Evolutionary conservation across 2,888 invertebrate species (phyloP).

Genomic region (Pemphredon lugubris): DNA sequence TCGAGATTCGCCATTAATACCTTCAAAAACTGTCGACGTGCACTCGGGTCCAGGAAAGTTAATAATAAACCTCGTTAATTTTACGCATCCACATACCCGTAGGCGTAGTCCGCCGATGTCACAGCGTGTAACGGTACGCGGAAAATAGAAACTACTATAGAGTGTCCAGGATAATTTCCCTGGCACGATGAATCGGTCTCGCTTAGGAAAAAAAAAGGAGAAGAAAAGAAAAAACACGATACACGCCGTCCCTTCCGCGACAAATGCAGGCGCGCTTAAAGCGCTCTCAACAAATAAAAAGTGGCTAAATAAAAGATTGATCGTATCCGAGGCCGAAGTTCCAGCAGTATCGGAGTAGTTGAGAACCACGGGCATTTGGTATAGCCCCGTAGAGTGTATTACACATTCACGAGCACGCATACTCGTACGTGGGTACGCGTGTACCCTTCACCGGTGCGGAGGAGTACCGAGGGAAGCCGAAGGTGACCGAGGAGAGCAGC

Average conservation of each 20-base stretch:
- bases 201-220: no score
- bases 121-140: slow-evolving; percentile 1
- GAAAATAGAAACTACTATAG: slow-evolving; percentile 47
- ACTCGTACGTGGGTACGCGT: slow-evolving; percentile 40
- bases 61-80: slow-evolving; percentile 37
- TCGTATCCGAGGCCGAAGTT: slow-evolving; percentile 14
- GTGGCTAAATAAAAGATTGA: slow-evolving; percentile 23
- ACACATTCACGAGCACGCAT: slow-evolving; percentile 58
- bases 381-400: slow-evolving; percentile 48
- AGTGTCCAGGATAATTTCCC: slow-evolving; percentile 37
- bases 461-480: slow-evolving; percentile 46
- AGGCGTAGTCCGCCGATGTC: slow-evolving; percentile 10
- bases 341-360: slow-evolving; percentile 45
- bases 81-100: slow-evolving; percentile 18
- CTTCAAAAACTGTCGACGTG: not conserved
- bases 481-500: slow-evolving; percentile 49
- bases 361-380: slow-evolving; percentile 55
- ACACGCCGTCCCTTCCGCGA: no score
- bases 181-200: not conserved
- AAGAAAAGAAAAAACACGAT: no score
- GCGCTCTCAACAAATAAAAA: not conserved
- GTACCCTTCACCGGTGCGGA: slow-evolving; percentile 40
- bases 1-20: no score
- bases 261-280: not conserved
- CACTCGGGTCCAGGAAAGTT: slow-evolving; percentile 11